Conservation (phyloP, 2,113 vertebrate species). For the Prunella himalayana region DNA sequence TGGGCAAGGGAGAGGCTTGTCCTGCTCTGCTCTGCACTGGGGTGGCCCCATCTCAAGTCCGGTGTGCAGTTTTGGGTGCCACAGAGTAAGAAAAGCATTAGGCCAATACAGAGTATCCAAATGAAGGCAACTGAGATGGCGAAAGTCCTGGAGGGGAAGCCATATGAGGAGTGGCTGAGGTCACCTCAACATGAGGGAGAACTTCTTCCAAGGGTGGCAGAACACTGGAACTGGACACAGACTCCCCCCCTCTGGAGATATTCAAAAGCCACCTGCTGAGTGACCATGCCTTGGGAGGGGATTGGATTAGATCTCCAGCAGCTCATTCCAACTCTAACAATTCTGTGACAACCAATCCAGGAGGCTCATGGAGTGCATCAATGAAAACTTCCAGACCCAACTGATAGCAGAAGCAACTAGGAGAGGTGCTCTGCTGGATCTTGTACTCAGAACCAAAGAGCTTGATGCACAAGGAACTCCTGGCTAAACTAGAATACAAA, state of each 20-base stretch:
- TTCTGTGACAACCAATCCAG: neutral
- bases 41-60: rapidly evolving
- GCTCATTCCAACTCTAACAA: neutral
- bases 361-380: neutral
- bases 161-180: neutral
- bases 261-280: neutral
- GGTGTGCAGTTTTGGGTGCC: neutral
- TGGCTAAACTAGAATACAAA: neutral
- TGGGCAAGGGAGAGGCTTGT: rapidly evolving
- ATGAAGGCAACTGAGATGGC: neutral
- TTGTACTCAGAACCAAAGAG: neutral
- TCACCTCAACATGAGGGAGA: neutral
- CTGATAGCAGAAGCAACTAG: rapidly evolving
- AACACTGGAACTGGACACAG: neutral
- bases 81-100: neutral
- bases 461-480: too few species aligned
- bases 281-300: neutral
- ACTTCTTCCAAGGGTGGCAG: neutral
- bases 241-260: neutral
- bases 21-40: neutral
- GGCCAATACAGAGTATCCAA: neutral
- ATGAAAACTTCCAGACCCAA: neutral
- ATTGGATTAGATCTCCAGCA: neutral
- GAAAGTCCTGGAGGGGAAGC: neutral
- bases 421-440: neutral